Conservation (phyloP, 2,888 invertebrate species). For the Caenorhabditis macrosperma region DNA sequence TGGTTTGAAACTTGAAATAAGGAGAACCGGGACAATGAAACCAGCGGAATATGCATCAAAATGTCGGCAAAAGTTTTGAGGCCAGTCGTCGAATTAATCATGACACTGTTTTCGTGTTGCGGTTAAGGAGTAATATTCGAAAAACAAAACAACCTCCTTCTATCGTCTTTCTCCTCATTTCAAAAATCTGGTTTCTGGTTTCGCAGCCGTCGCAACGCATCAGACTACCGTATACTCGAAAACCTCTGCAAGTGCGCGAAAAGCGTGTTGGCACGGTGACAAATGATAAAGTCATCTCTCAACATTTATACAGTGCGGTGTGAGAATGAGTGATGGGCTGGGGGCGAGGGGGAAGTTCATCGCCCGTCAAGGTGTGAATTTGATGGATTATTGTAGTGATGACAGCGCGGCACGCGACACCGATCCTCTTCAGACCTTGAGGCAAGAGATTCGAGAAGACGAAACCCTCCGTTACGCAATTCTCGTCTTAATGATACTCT, state of each 20-base stretch:
- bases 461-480: slow-evolving; percentile 30
- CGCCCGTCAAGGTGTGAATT: slow-evolving; percentile 47
- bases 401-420: slow-evolving; percentile 57
- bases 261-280: slow-evolving; percentile 53
- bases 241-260: slow-evolving; percentile 47
- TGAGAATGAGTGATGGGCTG: slow-evolving; percentile 7
- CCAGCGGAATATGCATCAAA: neutral
- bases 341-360: slow-evolving; percentile 13
- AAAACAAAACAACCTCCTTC: slow-evolving; percentile 39
- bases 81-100: slow-evolving; percentile 54
- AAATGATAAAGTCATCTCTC: slow-evolving; percentile 55
- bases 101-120: slow-evolving; percentile 33
- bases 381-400: slow-evolving; percentile 60
- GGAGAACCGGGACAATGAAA: too few species aligned
- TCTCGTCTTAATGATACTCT: slow-evolving; percentile 37
- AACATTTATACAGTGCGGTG: slow-evolving; percentile 45
- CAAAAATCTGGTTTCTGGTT: neutral
- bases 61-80: slow-evolving; percentile 39
- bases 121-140: slow-evolving; percentile 35
- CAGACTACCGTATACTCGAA: slow-evolving; percentile 41
- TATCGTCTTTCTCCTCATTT: slow-evolving; percentile 5
- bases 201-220: slow-evolving; percentile 3
- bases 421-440: slow-evolving; percentile 53
- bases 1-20: too few species aligned
- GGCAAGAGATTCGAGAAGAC: slow-evolving; percentile 27